Percentiles rank a stretch among this genome's conserved stretches.
phyloP scores from a whole-genome alignment of 2,113 vertebrate species.

The Ascaphus truei region DNA sequence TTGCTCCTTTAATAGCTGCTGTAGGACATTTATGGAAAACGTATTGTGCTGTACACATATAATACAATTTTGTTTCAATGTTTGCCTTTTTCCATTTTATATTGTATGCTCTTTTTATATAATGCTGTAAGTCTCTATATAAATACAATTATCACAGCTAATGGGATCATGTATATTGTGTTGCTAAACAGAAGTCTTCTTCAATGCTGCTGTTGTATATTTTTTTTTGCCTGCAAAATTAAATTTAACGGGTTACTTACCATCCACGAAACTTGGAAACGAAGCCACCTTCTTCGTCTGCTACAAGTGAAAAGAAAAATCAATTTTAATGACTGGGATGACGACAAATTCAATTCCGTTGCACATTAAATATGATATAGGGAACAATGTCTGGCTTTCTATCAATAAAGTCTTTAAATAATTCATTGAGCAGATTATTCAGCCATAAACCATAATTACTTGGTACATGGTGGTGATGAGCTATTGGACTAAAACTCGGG shows the following conservation, averaged over 20 bases:
- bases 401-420: not conserved
- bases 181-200: too few species aligned
- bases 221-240: constrained; percentile 1
- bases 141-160: too few species aligned
- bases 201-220: not conserved
- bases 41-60: too few species aligned
- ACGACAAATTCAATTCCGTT: constrained; percentile 19
- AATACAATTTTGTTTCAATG: too few species aligned
- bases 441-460: not conserved
- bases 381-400: not conserved
- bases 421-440: not conserved
- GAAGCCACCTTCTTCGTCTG: constrained; percentile 89
- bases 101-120: too few species aligned
- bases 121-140: too few species aligned
- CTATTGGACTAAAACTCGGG: not conserved
- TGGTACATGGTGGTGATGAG: not conserved
- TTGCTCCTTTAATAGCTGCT: too few species aligned
- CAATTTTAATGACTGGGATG: not conserved
- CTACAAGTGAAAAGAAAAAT: constrained; percentile 50
- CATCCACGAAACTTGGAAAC: constrained; percentile 96
- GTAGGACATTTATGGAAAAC: too few species aligned
- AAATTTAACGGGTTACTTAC: constrained; percentile 68
- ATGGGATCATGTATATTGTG: too few species aligned
- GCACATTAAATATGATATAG: constrained; percentile 44
- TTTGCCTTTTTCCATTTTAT: too few species aligned